Percentiles rank a stretch among this genome's conserved stretches.
Evolutionary conservation across 2,797 vertebrate genomes (phyloP).

Genomic region (Ctenopoma multispine): DNA sequence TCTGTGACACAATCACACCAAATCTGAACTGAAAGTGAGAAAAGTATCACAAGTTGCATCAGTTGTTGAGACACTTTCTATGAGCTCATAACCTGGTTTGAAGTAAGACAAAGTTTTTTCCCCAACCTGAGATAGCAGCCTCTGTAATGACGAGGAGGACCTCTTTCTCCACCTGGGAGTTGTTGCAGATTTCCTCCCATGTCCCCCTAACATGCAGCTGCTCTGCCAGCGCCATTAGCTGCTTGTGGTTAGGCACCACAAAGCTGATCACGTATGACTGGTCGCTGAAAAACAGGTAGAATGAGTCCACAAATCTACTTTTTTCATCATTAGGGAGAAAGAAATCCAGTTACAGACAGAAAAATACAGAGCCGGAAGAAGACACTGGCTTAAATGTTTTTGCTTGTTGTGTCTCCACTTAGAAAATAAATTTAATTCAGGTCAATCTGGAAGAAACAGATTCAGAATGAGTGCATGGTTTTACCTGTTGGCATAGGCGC

Average conservation of each 20-base stretch:
- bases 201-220: constrained; percentile 88
- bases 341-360: background rate
- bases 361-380: background rate
- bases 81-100: background rate
- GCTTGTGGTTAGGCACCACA: constrained; percentile 97
- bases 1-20: background rate
- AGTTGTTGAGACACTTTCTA: background rate
- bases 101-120: background rate
- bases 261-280: constrained; percentile 97
- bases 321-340: background rate
- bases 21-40: constrained; percentile 12
- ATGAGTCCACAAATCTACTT: background rate
- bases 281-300: constrained; percentile 82
- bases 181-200: constrained; percentile 95
- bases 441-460: background rate
- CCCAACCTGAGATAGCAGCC: constrained; percentile 89
- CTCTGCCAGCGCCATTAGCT: constrained; percentile 87
- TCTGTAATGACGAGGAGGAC: constrained; percentile 91
- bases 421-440: background rate
- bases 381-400: background rate
- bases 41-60: background rate
- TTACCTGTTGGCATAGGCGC: constrained; percentile 97
- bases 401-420: background rate
- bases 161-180: constrained; percentile 90
- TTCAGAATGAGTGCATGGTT: background rate